phyloP scores from a whole-genome alignment of 2,113 vertebrate genomes.

The Oreochromis aureus region DNA sequence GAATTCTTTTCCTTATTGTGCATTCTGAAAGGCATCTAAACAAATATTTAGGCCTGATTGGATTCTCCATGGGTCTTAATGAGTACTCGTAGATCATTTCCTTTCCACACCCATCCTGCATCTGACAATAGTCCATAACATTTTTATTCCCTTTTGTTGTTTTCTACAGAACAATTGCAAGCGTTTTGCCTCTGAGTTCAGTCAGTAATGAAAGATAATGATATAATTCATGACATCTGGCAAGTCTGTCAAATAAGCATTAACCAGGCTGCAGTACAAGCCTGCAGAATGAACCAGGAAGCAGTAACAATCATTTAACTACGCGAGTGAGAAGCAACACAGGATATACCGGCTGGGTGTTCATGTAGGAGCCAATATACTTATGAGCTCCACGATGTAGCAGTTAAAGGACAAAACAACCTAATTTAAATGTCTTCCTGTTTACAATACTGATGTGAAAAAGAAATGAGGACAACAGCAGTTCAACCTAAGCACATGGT shows the following conservation, averaged over 20 bases:
- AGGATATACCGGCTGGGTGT: background rate
- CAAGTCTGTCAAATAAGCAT: background rate
- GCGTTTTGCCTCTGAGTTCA: background rate
- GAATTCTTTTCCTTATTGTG: background rate
- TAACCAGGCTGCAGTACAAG: background rate
- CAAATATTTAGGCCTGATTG: background rate
- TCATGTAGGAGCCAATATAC: background rate
- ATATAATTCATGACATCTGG: background rate
- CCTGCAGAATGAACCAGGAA: background rate
- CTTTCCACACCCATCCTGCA: background rate
- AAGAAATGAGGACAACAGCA: background rate
- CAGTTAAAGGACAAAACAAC: background rate
- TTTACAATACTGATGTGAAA: background rate
- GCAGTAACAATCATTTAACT: background rate
- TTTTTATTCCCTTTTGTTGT: background rate
- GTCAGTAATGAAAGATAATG: background rate
- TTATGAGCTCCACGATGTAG: background rate
- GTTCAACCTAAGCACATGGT: background rate
- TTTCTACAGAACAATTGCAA: background rate
- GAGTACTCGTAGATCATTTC: background rate
- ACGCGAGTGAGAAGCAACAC: fast-evolving
- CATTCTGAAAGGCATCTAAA: background rate
- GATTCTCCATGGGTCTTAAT: background rate
- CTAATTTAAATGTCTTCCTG: background rate
- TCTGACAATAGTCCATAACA: background rate